A percentile compares a stretch with the other conserved stretches of the same genome.
phyloP scores from a whole-genome alignment of 1,140 invertebrate genomes.

The Drosophila melanogaster region Release_6_plus_ISO1_MT NC_004354.4:14910501-14911000 shows the following conservation, averaged over 20 bases:
- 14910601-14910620: slow-evolving; percentile 2
- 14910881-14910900: slow-evolving; percentile 70
- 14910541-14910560: too few species aligned
- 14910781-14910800: not conserved
- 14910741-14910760: slow-evolving; percentile 2
- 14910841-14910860: slow-evolving; percentile 12
- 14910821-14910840: slow-evolving; percentile 44
- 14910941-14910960: slow-evolving; percentile 71
- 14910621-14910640: slow-evolving; percentile 67
- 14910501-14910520: too few species aligned
- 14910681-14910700: not conserved
- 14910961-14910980: slow-evolving; percentile 68
- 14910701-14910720: slow-evolving; percentile 14
- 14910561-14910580: too few species aligned
- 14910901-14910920: slow-evolving; percentile 41
- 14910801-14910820: slow-evolving; percentile 19
- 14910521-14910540: too few species aligned
- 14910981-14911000: slow-evolving; percentile 71
- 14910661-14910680: not conserved
- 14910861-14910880: slow-evolving; percentile 54
- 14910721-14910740: slow-evolving; percentile 18
- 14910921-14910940: slow-evolving; percentile 41
- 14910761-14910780: slow-evolving; percentile 11
- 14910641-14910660: not conserved
- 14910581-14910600: too few species aligned